A percentile compares a stretch with the other conserved stretches of the same genome.
Evolutionary conservation across 2,113 vertebrate genomes (phyloP).

Genomic region (Phylloscopus whistleri): DNA sequence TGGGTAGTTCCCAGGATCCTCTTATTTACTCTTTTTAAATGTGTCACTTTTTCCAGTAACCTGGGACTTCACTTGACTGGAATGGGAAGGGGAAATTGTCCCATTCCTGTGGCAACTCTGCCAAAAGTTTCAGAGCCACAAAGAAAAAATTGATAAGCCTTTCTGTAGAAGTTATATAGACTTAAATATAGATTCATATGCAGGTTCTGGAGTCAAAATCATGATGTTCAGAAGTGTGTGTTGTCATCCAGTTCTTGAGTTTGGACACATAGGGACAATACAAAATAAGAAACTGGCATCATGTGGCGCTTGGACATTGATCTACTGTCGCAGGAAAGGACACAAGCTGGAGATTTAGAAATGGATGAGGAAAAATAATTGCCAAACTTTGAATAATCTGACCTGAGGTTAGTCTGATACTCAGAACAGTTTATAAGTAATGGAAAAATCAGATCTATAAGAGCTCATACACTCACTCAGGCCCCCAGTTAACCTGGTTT

Average conservation of each 20-base stretch:
- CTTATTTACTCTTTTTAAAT: not conserved
- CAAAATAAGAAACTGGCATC: not conserved
- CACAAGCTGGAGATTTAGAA: not conserved
- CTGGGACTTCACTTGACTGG: not conserved
- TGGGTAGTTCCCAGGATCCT: not conserved
- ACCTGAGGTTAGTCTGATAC: not conserved
- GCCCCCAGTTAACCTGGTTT: not conserved
- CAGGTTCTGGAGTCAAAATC: not conserved
- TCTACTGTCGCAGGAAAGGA: not conserved
- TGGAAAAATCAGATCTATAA: constrained; percentile 16
- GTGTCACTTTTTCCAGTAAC: not conserved
- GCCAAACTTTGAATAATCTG: not conserved
- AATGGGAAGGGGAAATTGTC: not conserved
- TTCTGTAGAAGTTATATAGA: not conserved
- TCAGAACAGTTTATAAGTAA: not conserved
- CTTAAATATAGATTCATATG: not conserved
- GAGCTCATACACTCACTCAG: not conserved
- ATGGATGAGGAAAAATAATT: not conserved
- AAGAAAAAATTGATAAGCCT: not conserved
- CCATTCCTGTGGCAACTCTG: not conserved
- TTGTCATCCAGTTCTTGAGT: not conserved
- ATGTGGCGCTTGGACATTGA: not conserved
- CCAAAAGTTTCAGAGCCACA: not conserved
- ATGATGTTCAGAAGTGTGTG: not conserved
- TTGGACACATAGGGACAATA: not conserved